A percentile compares a stretch with the other conserved stretches of the same genome.
phyloP scores from a whole-genome alignment of 1,140 invertebrate genomes.

The Agraylea sexmaculata region DNA sequence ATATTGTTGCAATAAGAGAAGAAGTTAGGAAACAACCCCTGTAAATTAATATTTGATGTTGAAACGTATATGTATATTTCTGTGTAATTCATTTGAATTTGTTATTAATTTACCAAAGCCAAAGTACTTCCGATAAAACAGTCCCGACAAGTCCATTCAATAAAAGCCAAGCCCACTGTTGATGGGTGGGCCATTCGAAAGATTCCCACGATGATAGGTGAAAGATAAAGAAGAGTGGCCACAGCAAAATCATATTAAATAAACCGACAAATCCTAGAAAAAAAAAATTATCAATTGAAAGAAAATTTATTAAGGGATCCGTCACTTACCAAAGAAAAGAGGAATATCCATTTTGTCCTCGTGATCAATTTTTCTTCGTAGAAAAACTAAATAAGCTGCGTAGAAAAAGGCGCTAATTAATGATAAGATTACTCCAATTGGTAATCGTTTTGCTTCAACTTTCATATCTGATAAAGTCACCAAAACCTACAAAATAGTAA shows the following conservation, averaged over 20 bases:
- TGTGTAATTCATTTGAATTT: not conserved
- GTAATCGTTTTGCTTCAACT: conserved; percentile 43
- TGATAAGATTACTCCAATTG: conserved; percentile 61
- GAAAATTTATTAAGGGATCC: not conserved
- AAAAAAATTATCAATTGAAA: conserved; percentile 13
- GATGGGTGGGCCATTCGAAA: conserved; percentile 69
- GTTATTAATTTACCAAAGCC: conserved; percentile 64
- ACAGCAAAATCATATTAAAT: conserved; percentile 68
- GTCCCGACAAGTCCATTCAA: conserved; percentile 81
- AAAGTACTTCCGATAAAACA: conserved; percentile 73
- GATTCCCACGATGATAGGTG: conserved; percentile 65
- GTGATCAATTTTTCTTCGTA: conserved; percentile 67
- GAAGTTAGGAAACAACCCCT: conserved; percentile 87
- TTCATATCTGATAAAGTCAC: conserved; percentile 59
- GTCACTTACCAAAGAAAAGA: conserved; percentile 70
- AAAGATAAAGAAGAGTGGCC: conserved; percentile 77
- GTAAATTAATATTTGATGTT: conserved; percentile 7
- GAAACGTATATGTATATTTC: not conserved
- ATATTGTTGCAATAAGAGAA: conserved; percentile 71
- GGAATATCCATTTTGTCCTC: conserved; percentile 83
- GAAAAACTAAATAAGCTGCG: conserved; percentile 71
- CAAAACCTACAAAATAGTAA: conserved; percentile 42
- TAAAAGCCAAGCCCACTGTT: conserved; percentile 66
- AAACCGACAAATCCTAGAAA: conserved; percentile 74
- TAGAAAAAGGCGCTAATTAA: conserved; percentile 75